phyloP scores from a whole-genome alignment of 2,797 vertebrate species.

The Scyliorhinus canicula region DNA sequence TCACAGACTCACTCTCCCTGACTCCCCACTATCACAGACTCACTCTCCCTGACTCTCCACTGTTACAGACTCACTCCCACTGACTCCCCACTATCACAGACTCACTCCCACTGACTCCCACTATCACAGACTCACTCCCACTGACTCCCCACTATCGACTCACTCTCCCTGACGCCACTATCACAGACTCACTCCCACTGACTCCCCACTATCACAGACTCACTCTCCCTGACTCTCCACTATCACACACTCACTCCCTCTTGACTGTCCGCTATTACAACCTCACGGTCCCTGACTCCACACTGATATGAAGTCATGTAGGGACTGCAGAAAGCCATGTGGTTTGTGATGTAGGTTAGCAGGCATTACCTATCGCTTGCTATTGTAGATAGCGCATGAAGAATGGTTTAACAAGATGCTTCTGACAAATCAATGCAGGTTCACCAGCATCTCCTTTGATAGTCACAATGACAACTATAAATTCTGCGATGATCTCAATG shows the following conservation, averaged over 20 bases:
- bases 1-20: not conserved
- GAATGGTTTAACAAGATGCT: not conserved
- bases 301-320: not conserved
- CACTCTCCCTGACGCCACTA: no score
- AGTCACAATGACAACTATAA: not conserved
- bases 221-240: not conserved
- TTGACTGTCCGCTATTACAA: not conserved
- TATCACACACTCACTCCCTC: not conserved
- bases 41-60: not conserved
- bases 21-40: no score
- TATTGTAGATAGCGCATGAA: not conserved
- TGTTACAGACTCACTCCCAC: not conserved
- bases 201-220: not conserved
- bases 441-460: not conserved
- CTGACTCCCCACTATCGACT: no score
- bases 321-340: not conserved
- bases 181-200: not conserved
- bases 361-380: not conserved
- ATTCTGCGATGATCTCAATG: not conserved
- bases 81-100: no score
- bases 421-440: not conserved
- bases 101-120: no score
- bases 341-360: not conserved
- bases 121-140: no score
- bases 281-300: not conserved